phyloP scores from a whole-genome alignment of 2,888 invertebrate species.

The Stramonita haemastoma region DNA sequence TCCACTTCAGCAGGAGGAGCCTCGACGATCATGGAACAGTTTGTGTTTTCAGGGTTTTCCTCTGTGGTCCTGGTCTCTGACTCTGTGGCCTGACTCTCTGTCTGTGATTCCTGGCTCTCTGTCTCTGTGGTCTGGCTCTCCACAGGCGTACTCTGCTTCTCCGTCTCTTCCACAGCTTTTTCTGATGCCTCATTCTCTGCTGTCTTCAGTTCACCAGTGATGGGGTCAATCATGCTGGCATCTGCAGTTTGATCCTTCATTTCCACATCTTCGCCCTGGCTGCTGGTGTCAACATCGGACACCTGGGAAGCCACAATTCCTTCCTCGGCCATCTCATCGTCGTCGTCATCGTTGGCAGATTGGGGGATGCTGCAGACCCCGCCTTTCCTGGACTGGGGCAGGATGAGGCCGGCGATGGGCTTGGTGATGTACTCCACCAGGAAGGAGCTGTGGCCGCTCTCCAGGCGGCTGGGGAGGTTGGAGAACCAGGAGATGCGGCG shows the following conservation, averaged over 20 bases:
- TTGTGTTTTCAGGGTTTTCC: not conserved
- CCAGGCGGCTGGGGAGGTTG: slow-evolving; percentile 15
- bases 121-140: not conserved
- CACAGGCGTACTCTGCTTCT: too few relatives aligned
- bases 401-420: not conserved
- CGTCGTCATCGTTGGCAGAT: not conserved
- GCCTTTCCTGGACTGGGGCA: slow-evolving; percentile 7
- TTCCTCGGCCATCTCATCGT: not conserved
- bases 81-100: not conserved
- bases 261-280: not conserved
- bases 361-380: not conserved
- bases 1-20: not conserved
- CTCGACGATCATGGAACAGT: not conserved
- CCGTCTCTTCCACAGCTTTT: too few relatives aligned
- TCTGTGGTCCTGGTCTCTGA: not conserved
- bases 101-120: not conserved
- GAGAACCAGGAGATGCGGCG: slow-evolving; percentile 34
- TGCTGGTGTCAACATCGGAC: not conserved
- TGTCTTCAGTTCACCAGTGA: not conserved
- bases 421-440: slow-evolving; percentile 38
- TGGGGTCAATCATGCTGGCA: not conserved
- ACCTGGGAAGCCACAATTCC: not conserved
- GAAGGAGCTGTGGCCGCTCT: slow-evolving; percentile 6
- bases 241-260: not conserved
- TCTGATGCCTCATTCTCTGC: not conserved